phyloP scores from a whole-genome alignment of 2,797 vertebrate genomes.

The Sebastes oblongus region DNA sequence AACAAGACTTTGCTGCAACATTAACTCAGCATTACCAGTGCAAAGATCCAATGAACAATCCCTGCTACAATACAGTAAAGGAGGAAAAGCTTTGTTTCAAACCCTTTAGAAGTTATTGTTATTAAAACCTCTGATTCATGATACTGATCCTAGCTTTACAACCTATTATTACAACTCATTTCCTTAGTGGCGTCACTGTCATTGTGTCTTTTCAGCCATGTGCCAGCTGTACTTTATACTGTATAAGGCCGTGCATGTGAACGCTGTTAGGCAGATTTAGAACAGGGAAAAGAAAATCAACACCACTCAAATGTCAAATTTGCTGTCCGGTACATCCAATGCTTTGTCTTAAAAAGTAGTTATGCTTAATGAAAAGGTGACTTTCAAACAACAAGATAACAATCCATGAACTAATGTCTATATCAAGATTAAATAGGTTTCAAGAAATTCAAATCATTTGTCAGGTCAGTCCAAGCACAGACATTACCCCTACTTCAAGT shows the following conservation, averaged over 20 bases:
- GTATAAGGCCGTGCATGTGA: not conserved
- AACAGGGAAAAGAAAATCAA: slow-evolving; percentile 17
- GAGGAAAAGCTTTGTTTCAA: not conserved
- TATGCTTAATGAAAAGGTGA: not conserved
- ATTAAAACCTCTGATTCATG: not conserved
- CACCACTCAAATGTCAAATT: not conserved
- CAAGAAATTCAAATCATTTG: not conserved
- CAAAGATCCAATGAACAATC: not conserved
- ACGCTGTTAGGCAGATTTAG: slow-evolving; percentile 10
- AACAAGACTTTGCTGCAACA: slow-evolving; percentile 30
- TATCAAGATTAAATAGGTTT: not conserved
- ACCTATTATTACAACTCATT: not conserved
- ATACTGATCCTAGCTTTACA: not conserved
- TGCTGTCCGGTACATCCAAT: not conserved
- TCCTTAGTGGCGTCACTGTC: not conserved
- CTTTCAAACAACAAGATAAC: not conserved
- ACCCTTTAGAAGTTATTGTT: not conserved
- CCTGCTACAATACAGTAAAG: not conserved
- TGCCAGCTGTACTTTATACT: slow-evolving; percentile 19
- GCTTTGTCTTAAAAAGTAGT: not conserved
- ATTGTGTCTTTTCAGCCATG: slow-evolving; percentile 24
- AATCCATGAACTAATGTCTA: not conserved
- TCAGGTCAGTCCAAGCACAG: not conserved
- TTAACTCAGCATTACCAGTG: not conserved
- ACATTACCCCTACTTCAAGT: not conserved